A percentile compares a stretch with the other conserved stretches of the same genome.
Evolutionary conservation across 2,113 vertebrate genomes (phyloP).

Genomic region (Passer montanus): DNA sequence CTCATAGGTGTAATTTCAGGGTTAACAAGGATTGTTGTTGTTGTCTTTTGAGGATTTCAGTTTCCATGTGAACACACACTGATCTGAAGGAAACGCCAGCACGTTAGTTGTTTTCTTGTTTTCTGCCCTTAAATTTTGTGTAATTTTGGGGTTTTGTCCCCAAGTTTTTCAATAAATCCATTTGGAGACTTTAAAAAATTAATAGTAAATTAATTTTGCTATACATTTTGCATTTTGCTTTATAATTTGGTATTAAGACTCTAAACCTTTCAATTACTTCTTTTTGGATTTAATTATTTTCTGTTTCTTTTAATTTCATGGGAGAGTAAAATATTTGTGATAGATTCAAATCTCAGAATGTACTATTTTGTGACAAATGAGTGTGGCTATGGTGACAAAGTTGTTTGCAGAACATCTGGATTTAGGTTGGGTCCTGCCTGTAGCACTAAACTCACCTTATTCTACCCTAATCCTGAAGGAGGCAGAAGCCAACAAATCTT

Average conservation of each 20-base stretch:
- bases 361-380: not conserved
- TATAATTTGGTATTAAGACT: not conserved
- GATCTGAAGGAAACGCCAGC: not conserved
- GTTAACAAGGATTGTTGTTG: not conserved
- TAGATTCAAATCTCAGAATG: not conserved
- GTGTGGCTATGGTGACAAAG: not conserved
- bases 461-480: slow-evolving; percentile 55
- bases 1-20: not conserved
- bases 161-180: not conserved
- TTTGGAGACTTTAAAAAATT: not conserved
- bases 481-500: slow-evolving; percentile 64
- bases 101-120: not conserved
- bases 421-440: not conserved
- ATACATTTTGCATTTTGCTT: not conserved
- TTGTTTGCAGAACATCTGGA: not conserved
- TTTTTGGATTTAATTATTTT: not conserved
- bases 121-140: not conserved
- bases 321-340: not conserved
- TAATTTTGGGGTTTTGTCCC: accelerated
- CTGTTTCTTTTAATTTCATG: not conserved
- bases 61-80: not conserved
- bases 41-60: not conserved
- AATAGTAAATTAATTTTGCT: not conserved
- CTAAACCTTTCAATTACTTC: not conserved
- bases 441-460: not conserved